Base-by-base conservation (phyloP, 2,888 invertebrate species). In the Megalurothrips usitatus region DNA sequence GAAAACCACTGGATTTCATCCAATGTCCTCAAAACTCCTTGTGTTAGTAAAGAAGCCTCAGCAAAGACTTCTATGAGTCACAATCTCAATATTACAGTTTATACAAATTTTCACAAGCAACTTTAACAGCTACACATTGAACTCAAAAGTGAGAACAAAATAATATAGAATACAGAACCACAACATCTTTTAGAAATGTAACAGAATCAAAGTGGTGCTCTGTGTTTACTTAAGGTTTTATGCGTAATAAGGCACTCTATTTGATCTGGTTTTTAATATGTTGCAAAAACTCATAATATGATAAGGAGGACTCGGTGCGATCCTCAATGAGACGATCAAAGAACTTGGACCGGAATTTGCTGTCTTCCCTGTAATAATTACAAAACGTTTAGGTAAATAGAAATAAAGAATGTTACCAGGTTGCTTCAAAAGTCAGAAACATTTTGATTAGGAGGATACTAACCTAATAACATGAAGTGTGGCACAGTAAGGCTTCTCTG, bases 231-330 rank as follows among this genome's bases (percentile, higher is more conserved):
- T 26, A 12, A 75, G 8, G 26, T 75, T 26, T 75, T 23, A 26
- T 26, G 26, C 8, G 23, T 75, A 75, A 26, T 26, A 75, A 75
- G 68, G 68, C 68, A 75, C 68, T 26, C 90, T 93, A 96, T 91
- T 96, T 96, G 88, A 96, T 92, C 90, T 95, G 94, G 85, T 91
- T 91, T 88, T 96, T 94, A 85, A 97, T 90, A 89, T 98, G 97
- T 88, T 99, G 98, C 87, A 99, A 90, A 89, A 99, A 99, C 91
- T 99, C 99, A 88, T 96, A 96, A 90, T 99, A 99, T 84, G 97
- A 97, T 89, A 97, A 93, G 81, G 96, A 93, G 82, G 94, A 94
- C 87, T 99, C 99, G 83, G 95, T 93, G 85, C 98, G 91, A 88
- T 99, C 99, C 88, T 99, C 99, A 79, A 98, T 91, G 85, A 99